Percentiles rank a stretch among this genome's conserved stretches.
These are phyloP conservation scores for Melipona bicolor DNA, from an alignment of 2,888 invertebrate species.

Conservation along the genomic window DNA sequence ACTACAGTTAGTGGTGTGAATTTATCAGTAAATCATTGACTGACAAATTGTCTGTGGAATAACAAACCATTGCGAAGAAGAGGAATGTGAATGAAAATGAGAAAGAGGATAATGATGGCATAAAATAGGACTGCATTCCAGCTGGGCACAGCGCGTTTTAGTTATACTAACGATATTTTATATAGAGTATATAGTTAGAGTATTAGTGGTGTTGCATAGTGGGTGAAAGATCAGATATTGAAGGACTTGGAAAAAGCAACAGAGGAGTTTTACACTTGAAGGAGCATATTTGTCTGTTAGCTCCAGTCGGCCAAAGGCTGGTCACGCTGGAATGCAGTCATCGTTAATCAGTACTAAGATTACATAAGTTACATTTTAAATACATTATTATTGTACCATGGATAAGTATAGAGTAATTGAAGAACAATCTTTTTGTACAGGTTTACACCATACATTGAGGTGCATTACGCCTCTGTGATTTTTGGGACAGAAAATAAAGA, in stretches of 20 bases:
- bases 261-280: slow-evolving; percentile 79
- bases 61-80: slow-evolving; percentile 68
- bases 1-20: slow-evolving; percentile 81
- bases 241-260: slow-evolving; percentile 65
- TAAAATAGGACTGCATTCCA: slow-evolving; percentile 83
- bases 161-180: slow-evolving; percentile 84
- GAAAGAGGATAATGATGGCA: slow-evolving; percentile 73
- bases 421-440: slow-evolving; percentile 79
- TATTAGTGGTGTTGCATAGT: slow-evolving; percentile 81
- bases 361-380: slow-evolving; percentile 84
- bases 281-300: slow-evolving; percentile 84
- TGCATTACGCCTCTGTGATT: slow-evolving; percentile 78
- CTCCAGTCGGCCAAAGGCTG: slow-evolving; percentile 83
- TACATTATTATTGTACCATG: slow-evolving; percentile 82
- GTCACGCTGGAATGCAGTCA: slow-evolving; percentile 84
- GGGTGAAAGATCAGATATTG: slow-evolving; percentile 68
- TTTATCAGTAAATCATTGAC: slow-evolving; percentile 79
- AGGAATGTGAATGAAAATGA: slow-evolving; percentile 50
- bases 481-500: slow-evolving; percentile 79
- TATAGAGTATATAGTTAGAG: slow-evolving; percentile 84
- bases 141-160: slow-evolving; percentile 83
- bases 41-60: slow-evolving; percentile 73
- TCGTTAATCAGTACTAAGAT: slow-evolving; percentile 84
- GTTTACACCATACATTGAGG: slow-evolving; percentile 77
- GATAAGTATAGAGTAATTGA: slow-evolving; percentile 76